Evolutionary conservation across 2,797 vertebrate species (phyloP), one percentile per base, ranked within the genome.

Genomic region (Cheracebus regulus): DNA sequence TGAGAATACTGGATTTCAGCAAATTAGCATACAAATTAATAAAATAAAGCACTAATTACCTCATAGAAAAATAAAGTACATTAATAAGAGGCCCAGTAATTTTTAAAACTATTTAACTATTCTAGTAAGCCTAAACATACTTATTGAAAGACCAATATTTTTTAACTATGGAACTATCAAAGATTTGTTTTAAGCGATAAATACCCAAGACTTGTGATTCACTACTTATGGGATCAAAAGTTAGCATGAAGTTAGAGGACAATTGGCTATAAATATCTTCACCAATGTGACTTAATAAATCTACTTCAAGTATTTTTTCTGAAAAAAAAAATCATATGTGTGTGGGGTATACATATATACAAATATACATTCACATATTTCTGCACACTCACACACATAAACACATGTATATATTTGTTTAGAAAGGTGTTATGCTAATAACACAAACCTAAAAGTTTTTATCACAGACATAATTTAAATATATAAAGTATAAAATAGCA

Each of bases 1-100:
- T 75, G 61, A 61, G 20, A 88, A 93, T 55, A 67, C 17, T 67
- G 24, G 80, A 9, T 3, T 5, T 90, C 48, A 83, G 12, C 12
- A 87, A 79, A 87, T 73, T 79, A 57, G 36, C n/a, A 91, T 82
- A 39, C 7, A 72, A 75, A 84, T 84, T 50, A 84, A 41, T 88
- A 9, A 67, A 67, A 67, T 92, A 84, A 48, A 8, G 64, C 14
- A 90, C 1, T 61, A 86, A 55, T 76, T 52, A 1, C 2, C 7
- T 73, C 11, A 84, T 22, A 85, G 30, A 48, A 72, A 86, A 92
- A 48, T 46, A 82, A 72, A 64, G 10, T 88, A 48, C 2, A 46
- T 72, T 78, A 72, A 78, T 33, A 5, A 4, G 30, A 88, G 61
- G 15, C 2, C 17, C 44, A 61, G 76, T 44, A 81, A 55, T 72